phyloP scores from a whole-genome alignment of 2,113 vertebrate species.

The Scortum barcoo region DNA sequence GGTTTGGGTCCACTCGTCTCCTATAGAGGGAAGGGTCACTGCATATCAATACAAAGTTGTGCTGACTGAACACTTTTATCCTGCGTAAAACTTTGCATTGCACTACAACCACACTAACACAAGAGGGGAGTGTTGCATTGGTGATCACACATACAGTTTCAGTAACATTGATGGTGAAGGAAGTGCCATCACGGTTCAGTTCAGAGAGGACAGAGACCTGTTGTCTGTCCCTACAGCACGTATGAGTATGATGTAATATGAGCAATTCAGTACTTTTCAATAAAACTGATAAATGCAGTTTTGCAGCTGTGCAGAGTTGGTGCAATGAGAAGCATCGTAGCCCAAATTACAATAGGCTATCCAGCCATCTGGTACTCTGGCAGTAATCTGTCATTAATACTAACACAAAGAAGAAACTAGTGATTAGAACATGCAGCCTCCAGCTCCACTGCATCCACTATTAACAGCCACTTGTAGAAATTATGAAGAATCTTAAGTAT shows the following conservation, averaged over 20 bases:
- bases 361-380: conserved; percentile 40
- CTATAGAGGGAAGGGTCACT: no score
- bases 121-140: conserved; percentile 71
- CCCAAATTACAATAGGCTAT: conserved; percentile 29
- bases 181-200: background rate
- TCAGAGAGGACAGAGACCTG: background rate
- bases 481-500: background rate
- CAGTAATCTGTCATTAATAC: conserved; percentile 39
- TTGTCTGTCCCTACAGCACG: background rate
- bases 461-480: conserved; percentile 24
- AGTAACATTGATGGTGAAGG: background rate
- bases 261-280: background rate
- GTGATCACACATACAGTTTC: background rate
- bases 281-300: conserved; percentile 1
- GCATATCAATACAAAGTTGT: no score
- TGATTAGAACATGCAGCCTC: conserved; percentile 11
- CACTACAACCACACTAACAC: conserved; percentile 51
- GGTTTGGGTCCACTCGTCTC: no score
- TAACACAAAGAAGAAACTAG: conserved; percentile 10
- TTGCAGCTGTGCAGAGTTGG: conserved; percentile 30
- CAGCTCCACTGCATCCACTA: conserved; percentile 20
- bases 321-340: conserved; percentile 6
- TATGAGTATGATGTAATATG: background rate
- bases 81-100: no score
- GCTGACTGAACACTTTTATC: no score